Conservation (phyloP, 2,797 vertebrate genomes). For the Cossypha dichroa region DNA sequence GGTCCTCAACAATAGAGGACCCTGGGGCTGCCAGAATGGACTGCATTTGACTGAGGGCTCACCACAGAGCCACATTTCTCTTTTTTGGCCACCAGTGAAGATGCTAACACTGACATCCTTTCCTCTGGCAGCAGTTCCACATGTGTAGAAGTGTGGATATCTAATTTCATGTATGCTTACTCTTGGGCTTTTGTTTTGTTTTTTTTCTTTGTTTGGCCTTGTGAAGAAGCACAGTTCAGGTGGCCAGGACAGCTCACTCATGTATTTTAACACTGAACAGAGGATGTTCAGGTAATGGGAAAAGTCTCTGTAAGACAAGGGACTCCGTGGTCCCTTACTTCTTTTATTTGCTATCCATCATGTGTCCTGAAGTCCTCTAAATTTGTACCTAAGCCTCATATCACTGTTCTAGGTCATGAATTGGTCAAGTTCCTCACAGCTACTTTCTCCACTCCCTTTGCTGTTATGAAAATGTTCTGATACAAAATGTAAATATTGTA, state of each 20-base stretch:
- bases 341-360: background rate
- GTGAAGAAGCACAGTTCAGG: background rate
- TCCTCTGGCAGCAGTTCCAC: background rate
- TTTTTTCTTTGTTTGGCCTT: background rate
- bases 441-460: background rate
- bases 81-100: background rate
- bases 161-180: background rate
- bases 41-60: background rate
- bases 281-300: background rate
- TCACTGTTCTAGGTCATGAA: background rate
- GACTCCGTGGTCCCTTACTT: background rate
- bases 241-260: rapidly evolving
- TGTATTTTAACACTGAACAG: background rate
- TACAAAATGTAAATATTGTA: background rate
- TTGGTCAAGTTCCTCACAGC: background rate
- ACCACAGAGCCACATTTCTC: background rate
- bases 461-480: background rate
- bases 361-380: background rate
- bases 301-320: background rate
- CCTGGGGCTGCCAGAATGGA: background rate
- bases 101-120: background rate
- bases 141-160: background rate
- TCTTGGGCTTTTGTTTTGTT: background rate
- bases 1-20: background rate
- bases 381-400: background rate